Evolutionary conservation across 2,113 vertebrate genomes (phyloP).

Genomic region (Cettia cetti): DNA sequence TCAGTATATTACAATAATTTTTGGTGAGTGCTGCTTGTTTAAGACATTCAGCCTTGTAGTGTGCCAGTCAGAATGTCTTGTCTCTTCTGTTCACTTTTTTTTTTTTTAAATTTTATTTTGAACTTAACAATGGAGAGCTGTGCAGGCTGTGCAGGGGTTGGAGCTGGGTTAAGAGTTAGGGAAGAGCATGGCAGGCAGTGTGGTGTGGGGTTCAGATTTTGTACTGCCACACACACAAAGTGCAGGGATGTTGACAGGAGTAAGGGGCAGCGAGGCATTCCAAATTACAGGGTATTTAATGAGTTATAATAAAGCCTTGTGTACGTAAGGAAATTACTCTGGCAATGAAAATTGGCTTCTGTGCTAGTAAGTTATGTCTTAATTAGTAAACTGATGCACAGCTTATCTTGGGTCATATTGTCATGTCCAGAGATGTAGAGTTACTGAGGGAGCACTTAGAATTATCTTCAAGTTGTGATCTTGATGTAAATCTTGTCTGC

Average conservation of each 20-base stretch:
- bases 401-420: background rate
- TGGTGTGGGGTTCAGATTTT: background rate
- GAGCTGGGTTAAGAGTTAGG: background rate
- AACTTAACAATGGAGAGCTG: background rate
- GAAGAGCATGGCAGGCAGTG: background rate
- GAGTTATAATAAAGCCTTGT: background rate
- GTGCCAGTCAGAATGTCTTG: conserved; percentile 20
- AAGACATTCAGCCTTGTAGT: background rate
- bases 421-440: background rate
- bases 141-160: background rate
- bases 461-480: conserved; percentile 33
- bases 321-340: background rate
- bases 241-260: background rate
- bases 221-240: background rate
- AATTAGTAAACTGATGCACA: background rate
- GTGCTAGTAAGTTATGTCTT: background rate
- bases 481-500: conserved; percentile 36
- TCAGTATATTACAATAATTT: background rate
- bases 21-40: background rate
- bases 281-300: background rate
- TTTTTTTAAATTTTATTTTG: background rate
- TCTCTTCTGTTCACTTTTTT: background rate
- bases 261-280: background rate
- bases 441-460: background rate
- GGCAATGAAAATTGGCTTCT: background rate